Evolutionary conservation across 2,888 invertebrate genomes (phyloP).

Genomic region (Conchocele bisecta): DNA sequence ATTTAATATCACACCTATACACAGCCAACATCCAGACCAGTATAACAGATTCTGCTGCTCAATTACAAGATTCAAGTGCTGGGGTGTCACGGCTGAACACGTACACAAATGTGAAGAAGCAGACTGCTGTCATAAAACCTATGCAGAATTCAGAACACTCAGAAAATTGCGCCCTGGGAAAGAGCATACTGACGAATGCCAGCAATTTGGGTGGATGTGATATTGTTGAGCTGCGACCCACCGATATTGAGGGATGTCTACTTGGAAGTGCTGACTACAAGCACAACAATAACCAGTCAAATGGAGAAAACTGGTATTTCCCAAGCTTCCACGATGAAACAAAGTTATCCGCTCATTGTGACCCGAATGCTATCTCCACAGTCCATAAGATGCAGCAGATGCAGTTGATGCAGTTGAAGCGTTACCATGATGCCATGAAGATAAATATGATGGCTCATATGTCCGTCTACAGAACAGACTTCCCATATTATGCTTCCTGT

Average conservation of each 20-base stretch:
- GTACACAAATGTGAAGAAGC: too few species aligned
- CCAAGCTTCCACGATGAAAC: constrained; percentile 52
- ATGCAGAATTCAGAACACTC: constrained; percentile 9
- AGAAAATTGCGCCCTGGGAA: constrained; percentile 35
- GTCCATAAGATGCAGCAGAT: constrained; percentile 39
- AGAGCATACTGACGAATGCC: constrained; percentile 34
- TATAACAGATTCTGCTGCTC: too few species aligned
- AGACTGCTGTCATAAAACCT: constrained; percentile 33
- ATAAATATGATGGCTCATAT: background rate
- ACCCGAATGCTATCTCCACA: constrained; percentile 26
- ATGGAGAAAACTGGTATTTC: constrained; percentile 21
- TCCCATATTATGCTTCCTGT: constrained; percentile 67
- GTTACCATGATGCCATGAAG: constrained; percentile 4
- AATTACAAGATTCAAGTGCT: too few species aligned
- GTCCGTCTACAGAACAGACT: constrained; percentile 57
- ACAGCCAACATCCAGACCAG: too few species aligned
- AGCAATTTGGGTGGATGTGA: constrained; percentile 2
- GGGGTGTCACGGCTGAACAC: too few species aligned
- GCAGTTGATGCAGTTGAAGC: constrained; percentile 26
- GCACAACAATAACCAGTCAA: background rate
- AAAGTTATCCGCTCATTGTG: constrained; percentile 24
- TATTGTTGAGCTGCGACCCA: background rate
- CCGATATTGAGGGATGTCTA: background rate
- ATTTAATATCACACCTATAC: too few species aligned
- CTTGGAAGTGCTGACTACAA: too few species aligned